Evolutionary conservation across 2,888 invertebrate species (phyloP).

Genomic region (Dynastes grantii): DNA sequence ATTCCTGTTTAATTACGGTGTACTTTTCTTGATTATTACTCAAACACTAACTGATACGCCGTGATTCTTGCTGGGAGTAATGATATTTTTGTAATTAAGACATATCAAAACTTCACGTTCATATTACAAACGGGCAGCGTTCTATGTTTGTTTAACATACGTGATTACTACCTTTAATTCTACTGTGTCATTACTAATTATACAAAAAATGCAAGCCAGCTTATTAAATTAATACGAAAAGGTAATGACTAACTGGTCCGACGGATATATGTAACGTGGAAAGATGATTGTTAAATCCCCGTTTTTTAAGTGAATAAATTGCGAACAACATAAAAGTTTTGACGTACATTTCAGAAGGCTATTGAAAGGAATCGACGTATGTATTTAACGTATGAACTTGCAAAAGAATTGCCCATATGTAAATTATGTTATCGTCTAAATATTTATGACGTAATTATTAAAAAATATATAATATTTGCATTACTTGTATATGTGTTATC

Average conservation of each 20-base stretch:
- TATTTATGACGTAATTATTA: too few relatives aligned
- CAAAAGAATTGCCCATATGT: too few relatives aligned
- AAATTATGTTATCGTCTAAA: too few relatives aligned
- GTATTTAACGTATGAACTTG: too few relatives aligned
- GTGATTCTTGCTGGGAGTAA: constrained; percentile 18
- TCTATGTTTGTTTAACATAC: constrained; percentile 44
- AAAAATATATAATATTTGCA: too few relatives aligned
- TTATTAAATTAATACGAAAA: constrained; percentile 33
- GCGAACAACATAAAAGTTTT: too few relatives aligned
- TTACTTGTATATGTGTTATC: too few relatives aligned
- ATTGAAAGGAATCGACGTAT: too few relatives aligned
- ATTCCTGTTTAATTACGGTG: constrained; percentile 47
- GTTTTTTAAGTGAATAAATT: not conserved
- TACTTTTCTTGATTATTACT: constrained; percentile 48
- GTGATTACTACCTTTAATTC: constrained; percentile 40
- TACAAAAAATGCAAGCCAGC: constrained; percentile 39
- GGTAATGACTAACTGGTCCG: constrained; percentile 1
- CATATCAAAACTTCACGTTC: constrained; percentile 27
- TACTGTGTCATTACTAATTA: constrained; percentile 39
- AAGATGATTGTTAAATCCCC: not conserved
- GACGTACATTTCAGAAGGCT: too few relatives aligned
- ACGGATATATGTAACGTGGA: constrained; percentile 19
- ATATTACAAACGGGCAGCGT: constrained; percentile 14
- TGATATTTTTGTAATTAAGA: constrained; percentile 39
- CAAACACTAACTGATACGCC: constrained; percentile 34